These are phyloP conservation scores for Netelia virgata DNA, from an alignment of 2,888 invertebrate genomes.

Conservation along the genomic window DNA sequence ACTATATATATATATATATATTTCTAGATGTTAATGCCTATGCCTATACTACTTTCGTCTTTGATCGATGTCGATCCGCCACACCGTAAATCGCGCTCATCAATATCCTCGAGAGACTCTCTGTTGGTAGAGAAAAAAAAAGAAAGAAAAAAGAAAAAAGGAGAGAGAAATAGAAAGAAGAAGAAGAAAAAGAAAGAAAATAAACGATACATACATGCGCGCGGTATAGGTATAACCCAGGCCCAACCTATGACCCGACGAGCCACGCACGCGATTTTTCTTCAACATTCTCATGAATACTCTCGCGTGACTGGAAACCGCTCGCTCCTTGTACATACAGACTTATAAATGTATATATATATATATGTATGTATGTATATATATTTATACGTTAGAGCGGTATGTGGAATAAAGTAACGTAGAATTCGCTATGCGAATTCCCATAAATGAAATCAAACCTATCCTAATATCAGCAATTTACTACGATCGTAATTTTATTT, in stretches of 20 bases:
- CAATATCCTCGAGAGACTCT: slow-evolving; percentile 55
- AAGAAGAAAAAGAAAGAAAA: slow-evolving; percentile 21
- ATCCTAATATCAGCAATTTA: slow-evolving; percentile 1
- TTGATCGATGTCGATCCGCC: slow-evolving; percentile 77
- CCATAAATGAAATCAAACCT: slow-evolving; percentile 21
- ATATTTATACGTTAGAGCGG: slow-evolving; percentile 2
- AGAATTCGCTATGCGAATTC: slow-evolving; percentile 16
- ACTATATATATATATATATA: slow-evolving; percentile 26
- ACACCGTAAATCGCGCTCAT: slow-evolving; percentile 70
- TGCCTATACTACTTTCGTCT: slow-evolving; percentile 53
- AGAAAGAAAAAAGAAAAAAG: slow-evolving; percentile 31
- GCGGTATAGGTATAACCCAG: slow-evolving; percentile 52
- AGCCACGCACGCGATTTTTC: slow-evolving; percentile 62
- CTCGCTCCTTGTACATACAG: slow-evolving; percentile 21
- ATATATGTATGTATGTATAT: slow-evolving; percentile 11
- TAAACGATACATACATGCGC: slow-evolving; percentile 26
- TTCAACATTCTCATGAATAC: slow-evolving; percentile 62
- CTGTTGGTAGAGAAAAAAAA: slow-evolving; percentile 37
- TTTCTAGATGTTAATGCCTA: slow-evolving; percentile 8
- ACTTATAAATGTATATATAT: slow-evolving; percentile 20
- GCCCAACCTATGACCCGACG: slow-evolving; percentile 61
- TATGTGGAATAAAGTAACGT: slow-evolving; percentile 28
- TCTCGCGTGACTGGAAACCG: slow-evolving; percentile 60
- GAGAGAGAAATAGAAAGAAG: not conserved
- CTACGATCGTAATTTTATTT: slow-evolving; percentile 7